Conservation (phyloP, 1,140 invertebrate species). For the Anastrepha obliqua region DNA sequence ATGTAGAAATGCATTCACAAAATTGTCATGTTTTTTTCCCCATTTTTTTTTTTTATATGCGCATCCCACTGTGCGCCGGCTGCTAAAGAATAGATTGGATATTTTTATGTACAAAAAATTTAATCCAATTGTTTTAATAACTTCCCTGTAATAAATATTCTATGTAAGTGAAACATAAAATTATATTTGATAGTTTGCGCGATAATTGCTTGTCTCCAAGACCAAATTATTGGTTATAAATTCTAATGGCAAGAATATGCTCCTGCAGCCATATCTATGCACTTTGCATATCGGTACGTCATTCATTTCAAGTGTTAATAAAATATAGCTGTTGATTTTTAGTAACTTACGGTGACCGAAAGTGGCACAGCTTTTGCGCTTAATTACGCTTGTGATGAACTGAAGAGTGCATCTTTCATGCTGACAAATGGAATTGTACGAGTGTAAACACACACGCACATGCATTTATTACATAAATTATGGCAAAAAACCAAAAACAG, state of each 20-base stretch:
- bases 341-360: background rate
- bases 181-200: too few species aligned
- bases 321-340: background rate
- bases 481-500: background rate
- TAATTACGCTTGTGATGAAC: conserved; percentile 9
- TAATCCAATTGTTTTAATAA: background rate
- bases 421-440: background rate
- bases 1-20: too few species aligned
- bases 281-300: background rate
- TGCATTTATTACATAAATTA: background rate
- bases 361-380: background rate
- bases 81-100: too few species aligned
- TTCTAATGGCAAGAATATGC: background rate
- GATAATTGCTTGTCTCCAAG: background rate
- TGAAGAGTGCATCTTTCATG: background rate
- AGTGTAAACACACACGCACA: background rate
- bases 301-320: background rate
- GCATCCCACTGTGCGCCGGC: too few species aligned
- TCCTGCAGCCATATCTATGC: background rate
- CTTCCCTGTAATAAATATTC: background rate
- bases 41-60: too few species aligned
- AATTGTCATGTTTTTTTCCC: too few species aligned
- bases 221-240: background rate
- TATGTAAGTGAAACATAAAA: background rate
- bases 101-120: too few species aligned